These are phyloP conservation scores for Saturnia pavonia DNA, from an alignment of 2,888 invertebrate genomes.

Conservation along the genomic window DNA sequence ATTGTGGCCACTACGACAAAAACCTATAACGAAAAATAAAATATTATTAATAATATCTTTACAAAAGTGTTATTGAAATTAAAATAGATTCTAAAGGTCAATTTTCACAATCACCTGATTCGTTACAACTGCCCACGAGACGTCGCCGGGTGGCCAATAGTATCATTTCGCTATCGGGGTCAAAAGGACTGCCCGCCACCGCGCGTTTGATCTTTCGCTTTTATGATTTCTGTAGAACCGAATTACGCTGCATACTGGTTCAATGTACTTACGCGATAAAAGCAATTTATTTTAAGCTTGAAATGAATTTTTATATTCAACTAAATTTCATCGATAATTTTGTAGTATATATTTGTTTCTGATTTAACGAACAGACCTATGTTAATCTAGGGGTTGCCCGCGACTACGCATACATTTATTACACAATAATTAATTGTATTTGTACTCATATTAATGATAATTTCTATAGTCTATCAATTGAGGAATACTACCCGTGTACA, in stretches of 20 bases:
- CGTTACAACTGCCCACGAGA: constrained; percentile 31
- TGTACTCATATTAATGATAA: too few species aligned
- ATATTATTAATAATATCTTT: background rate
- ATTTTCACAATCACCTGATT: constrained; percentile 36
- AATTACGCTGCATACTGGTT: constrained; percentile 15
- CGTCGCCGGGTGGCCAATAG: constrained; percentile 41
- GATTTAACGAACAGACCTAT: too few species aligned
- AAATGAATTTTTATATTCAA: too few species aligned
- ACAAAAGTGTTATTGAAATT: background rate
- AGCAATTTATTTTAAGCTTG: background rate
- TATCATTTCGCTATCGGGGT: constrained; percentile 60
- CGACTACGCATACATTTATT: too few species aligned
- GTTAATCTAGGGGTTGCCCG: too few species aligned
- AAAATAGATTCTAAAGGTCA: constrained; percentile 26
- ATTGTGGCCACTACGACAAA: too few species aligned
- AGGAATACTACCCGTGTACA: too few species aligned
- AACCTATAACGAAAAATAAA: too few species aligned
- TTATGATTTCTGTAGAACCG: constrained; percentile 48
- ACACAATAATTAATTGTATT: too few species aligned
- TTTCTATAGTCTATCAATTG: too few species aligned
- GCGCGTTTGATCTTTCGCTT: constrained; percentile 64
- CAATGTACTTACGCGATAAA: background rate
- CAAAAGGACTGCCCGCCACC: constrained; percentile 45
- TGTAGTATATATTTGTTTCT: too few species aligned
- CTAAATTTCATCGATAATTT: too few species aligned